Percentiles rank a stretch among this genome's conserved stretches.
These are phyloP conservation scores for Phocoena phocoena DNA, from an alignment of 2,113 vertebrate genomes.

Conservation along the genomic window DNA sequence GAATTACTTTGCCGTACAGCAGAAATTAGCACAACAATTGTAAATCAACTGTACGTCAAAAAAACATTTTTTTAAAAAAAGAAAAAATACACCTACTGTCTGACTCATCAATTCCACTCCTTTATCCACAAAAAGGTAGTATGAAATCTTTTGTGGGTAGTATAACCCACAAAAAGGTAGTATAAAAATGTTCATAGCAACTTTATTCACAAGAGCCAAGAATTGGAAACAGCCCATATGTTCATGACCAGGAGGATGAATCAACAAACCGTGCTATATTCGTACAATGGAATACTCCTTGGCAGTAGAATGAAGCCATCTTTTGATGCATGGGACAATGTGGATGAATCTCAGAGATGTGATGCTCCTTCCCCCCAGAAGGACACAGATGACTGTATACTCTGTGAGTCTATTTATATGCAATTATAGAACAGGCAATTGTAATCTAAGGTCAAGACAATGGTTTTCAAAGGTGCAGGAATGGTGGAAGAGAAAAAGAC, in stretches of 20 bases:
- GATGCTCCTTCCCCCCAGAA: background rate
- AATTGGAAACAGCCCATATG: background rate
- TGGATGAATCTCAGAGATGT: background rate
- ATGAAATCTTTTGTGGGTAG: background rate
- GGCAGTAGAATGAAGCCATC: background rate
- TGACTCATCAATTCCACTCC: background rate
- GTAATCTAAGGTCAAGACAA: background rate
- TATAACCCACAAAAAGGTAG: background rate
- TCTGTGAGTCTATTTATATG: background rate
- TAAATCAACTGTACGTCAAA: background rate
- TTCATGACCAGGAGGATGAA: background rate
- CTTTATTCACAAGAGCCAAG: background rate
- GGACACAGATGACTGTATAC: background rate
- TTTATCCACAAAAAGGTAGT: background rate
- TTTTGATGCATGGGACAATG: background rate
- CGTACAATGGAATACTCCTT: background rate
- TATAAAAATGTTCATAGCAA: background rate
- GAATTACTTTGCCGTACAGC: background rate
- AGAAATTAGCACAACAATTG: background rate
- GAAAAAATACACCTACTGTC: background rate
- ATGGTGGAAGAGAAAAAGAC: background rate
- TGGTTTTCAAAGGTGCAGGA: background rate
- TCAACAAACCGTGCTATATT: background rate
- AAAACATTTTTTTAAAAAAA: background rate
- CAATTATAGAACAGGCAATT: background rate